phyloP scores from a whole-genome alignment of 2,888 invertebrate species.

The Macrosoma leucophasiata region DNA sequence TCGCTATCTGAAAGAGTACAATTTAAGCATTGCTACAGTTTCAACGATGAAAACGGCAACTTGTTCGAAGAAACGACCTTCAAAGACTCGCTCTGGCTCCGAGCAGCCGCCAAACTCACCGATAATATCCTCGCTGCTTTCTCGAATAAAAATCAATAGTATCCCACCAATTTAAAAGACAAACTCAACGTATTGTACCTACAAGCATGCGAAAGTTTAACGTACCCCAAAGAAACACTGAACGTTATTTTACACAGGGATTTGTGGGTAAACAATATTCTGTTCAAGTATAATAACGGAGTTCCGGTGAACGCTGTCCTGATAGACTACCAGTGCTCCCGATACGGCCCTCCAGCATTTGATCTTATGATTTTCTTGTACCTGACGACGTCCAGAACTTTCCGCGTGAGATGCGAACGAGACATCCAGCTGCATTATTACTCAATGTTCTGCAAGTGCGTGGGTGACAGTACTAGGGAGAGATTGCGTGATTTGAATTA shows the following conservation, averaged over 20 bases:
- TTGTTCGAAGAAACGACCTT: constrained; percentile 41
- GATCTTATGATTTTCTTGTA: constrained; percentile 49
- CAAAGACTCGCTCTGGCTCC: constrained; percentile 42
- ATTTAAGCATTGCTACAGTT: constrained; percentile 13
- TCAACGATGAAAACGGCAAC: constrained; percentile 34
- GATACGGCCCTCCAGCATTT: constrained; percentile 56
- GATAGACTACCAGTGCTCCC: constrained; percentile 53
- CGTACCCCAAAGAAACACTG: constrained; percentile 37
- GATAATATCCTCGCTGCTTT: constrained; percentile 40
- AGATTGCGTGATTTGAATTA: constrained; percentile 32
- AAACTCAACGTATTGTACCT: constrained; percentile 34
- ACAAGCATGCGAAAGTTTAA: constrained; percentile 39
- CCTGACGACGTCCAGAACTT: constrained; percentile 40
- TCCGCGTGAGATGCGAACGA: constrained; percentile 40
- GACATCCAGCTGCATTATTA: constrained; percentile 41
- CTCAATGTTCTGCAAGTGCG: constrained; percentile 32
- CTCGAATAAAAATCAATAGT: constrained; percentile 34
- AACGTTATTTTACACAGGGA: constrained; percentile 58
- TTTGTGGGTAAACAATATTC: constrained; percentile 57
- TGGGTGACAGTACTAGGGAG: constrained; percentile 34
- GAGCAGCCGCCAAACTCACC: constrained; percentile 44
- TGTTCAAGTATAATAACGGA: constrained; percentile 46
- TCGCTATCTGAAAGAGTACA: constrained; percentile 34
- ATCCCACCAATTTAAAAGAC: constrained; percentile 33
- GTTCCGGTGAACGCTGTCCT: constrained; percentile 42